These are phyloP conservation scores for Electrophaes corylata DNA, from an alignment of 2,888 invertebrate species.

Conservation along the genomic window DNA sequence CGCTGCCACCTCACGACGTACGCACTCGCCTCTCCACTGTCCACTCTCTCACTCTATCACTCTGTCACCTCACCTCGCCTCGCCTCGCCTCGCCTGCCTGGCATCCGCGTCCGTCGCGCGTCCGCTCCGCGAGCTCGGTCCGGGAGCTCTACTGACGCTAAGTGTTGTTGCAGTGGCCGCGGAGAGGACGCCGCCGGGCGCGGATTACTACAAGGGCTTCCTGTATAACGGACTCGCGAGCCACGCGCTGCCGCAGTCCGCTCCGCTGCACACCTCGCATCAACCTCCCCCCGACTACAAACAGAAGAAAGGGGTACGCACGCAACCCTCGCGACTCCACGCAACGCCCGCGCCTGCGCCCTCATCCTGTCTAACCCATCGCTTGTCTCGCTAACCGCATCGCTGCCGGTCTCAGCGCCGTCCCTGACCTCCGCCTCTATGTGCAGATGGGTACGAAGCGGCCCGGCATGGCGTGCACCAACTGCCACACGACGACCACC, in stretches of 20 bases:
- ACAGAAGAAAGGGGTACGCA: conserved; percentile 82
- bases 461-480: conserved; percentile 92
- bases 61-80: no score
- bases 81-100: conserved; percentile 14
- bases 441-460: conserved; percentile 87
- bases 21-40: conserved; percentile 57
- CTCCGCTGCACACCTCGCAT: conserved; percentile 58
- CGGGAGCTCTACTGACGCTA: conserved; percentile 51
- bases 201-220: conserved; percentile 94
- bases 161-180: conserved; percentile 91
- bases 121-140: conserved; percentile 32
- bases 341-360: conserved; percentile 51
- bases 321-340: conserved; percentile 44
- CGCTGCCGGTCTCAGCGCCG: conserved; percentile 6
- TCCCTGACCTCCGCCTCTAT: conserved; percentile 27
- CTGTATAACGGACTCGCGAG: conserved; percentile 87
- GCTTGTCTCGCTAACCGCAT: conserved; percentile 46
- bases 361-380: conserved; percentile 47
- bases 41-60: no score
- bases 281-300: conserved; percentile 73
- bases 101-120: conserved; percentile 70
- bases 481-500: conserved; percentile 95
- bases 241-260: conserved; percentile 56
- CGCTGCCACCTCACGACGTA: conserved; percentile 69
- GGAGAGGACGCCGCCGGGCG: conserved; percentile 91